Percentiles rank a stretch among this genome's conserved stretches.
Conservation (phyloP, 2,888 invertebrate species). For the Metellina segmentata region DNA sequence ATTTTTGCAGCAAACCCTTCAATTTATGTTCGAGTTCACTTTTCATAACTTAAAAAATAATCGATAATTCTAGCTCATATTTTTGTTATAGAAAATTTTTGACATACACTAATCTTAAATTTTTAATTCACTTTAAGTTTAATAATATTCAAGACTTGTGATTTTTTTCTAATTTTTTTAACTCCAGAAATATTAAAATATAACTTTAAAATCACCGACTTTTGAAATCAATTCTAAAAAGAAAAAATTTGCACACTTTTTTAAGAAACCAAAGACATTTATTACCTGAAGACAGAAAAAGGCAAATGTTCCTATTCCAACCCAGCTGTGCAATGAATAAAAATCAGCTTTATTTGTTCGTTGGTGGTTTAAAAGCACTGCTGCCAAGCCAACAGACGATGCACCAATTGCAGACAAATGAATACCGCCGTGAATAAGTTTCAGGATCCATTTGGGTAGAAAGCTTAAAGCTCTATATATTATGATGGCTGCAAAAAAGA, state of each 20-base stretch:
- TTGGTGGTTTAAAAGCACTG: conserved; percentile 89
- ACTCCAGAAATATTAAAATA: too few relatives aligned
- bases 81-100: too few relatives aligned
- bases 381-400: conserved; percentile 86
- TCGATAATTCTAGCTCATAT: too few relatives aligned
- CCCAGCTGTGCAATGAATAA: conserved; percentile 90
- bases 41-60: too few relatives aligned
- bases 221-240: too few relatives aligned
- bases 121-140: too few relatives aligned
- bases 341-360: conserved; percentile 85
- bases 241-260: background rate
- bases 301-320: conserved; percentile 88
- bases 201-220: too few relatives aligned
- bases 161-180: too few relatives aligned
- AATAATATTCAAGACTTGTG: too few relatives aligned
- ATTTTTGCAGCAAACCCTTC: too few relatives aligned
- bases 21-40: too few relatives aligned
- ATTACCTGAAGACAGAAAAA: conserved; percentile 87
- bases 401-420: conserved; percentile 87
- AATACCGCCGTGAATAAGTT: conserved; percentile 87
- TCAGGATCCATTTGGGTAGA: conserved; percentile 87
- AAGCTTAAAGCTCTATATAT: conserved; percentile 89
- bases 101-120: too few relatives aligned
- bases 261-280: conserved; percentile 13
- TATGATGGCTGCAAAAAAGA: conserved; percentile 85